These are phyloP conservation scores for Clarias laeviceps DNA, from an alignment of 2,797 vertebrate genomes.

Conservation along the genomic window DNA sequence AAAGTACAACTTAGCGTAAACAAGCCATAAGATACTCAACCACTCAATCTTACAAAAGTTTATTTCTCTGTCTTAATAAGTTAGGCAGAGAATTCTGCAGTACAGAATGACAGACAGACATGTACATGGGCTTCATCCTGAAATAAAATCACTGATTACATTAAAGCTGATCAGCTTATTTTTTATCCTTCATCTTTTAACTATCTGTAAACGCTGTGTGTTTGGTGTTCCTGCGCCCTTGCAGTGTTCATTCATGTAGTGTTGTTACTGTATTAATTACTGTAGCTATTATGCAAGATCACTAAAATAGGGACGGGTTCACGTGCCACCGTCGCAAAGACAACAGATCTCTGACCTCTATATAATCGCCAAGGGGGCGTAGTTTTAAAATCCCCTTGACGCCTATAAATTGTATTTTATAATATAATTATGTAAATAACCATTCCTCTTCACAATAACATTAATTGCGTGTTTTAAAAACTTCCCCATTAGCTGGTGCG, in stretches of 20 bases:
- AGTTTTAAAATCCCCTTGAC: not conserved
- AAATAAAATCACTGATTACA: no score
- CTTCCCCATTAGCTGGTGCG: not conserved
- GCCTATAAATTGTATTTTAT: not conserved
- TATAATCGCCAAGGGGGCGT: no score
- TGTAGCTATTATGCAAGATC: not conserved
- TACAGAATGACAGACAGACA: no score
- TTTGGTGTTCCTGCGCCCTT: not conserved
- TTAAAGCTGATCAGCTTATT: no score
- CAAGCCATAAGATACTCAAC: no score
- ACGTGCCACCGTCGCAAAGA: not conserved
- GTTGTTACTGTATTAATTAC: not conserved
- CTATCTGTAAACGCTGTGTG: not conserved
- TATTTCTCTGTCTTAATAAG: no score
- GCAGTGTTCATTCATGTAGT: not conserved
- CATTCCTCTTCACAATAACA: not conserved
- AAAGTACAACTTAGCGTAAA: no score
- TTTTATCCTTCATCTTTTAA: not conserved
- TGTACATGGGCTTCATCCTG: no score
- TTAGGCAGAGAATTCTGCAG: no score
- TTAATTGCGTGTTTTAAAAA: not conserved
- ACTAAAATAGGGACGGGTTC: not conserved
- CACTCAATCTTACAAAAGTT: no score
- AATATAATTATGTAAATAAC: not conserved
- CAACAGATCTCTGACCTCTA: not conserved